Percentiles rank a stretch among this genome's conserved stretches.
Evolutionary conservation across 2,113 vertebrate genomes (phyloP).

Genomic region (Scalopus aquaticus): DNA sequence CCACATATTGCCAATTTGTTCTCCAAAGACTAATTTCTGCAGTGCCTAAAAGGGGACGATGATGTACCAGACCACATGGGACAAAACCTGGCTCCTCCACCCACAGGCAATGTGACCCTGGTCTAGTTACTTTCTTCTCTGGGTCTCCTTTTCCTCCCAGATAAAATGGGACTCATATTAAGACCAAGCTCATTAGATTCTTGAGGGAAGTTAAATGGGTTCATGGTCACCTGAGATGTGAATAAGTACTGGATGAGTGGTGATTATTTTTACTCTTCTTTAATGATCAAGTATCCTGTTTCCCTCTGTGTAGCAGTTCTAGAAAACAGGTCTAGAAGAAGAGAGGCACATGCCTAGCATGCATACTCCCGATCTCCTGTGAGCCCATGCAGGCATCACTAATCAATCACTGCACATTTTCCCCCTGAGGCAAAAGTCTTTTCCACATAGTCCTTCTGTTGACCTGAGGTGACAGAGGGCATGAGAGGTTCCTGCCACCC

Average conservation of each 20-base stretch:
- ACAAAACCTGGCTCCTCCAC: not conserved
- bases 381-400: not conserved
- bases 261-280: not conserved
- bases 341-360: accelerated
- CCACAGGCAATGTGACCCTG: accelerated
- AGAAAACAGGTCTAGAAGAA: not conserved
- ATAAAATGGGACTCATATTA: not conserved
- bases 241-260: not conserved
- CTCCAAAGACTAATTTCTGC: not conserved
- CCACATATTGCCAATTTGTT: not conserved
- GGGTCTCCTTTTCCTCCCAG: not conserved
- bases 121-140: not conserved
- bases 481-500: accelerated
- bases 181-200: not conserved
- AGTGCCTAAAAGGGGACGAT: not conserved
- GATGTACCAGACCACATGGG: not conserved
- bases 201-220: not conserved
- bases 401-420: not conserved
- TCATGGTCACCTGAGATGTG: not conserved
- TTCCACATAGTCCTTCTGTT: accelerated
- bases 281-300: not conserved
- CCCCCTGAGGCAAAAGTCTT: not conserved
- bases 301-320: not conserved
- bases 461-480: not conserved
- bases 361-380: accelerated